Conservation (phyloP, 2,888 invertebrate species). For the Rhagophthalmus giganteus region DNA sequence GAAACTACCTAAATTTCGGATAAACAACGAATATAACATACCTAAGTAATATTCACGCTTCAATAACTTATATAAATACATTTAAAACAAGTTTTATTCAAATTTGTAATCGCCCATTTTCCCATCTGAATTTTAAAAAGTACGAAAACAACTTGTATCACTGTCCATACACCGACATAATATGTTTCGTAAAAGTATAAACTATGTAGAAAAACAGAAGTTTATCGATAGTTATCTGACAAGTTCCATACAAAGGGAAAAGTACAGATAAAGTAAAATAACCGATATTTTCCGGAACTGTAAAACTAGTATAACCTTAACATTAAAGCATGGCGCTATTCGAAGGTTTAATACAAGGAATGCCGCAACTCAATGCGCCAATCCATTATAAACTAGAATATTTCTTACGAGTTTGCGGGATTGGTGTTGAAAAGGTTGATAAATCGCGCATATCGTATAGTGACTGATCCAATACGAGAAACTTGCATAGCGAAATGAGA, state of each 20-base stretch:
- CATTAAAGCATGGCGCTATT: conserved; percentile 30
- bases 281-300: conserved; percentile 14
- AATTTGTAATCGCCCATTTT: too few relatives aligned
- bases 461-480: conserved; percentile 28
- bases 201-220: too few relatives aligned
- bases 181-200: too few relatives aligned
- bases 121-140: too few relatives aligned
- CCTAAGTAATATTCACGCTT: too few relatives aligned
- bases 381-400: conserved; percentile 34
- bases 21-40: too few relatives aligned
- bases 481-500: conserved; percentile 29
- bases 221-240: conserved; percentile 15
- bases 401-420: conserved; percentile 24
- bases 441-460: conserved; percentile 28
- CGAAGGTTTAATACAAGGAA: conserved; percentile 34
- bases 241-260: conserved; percentile 9
- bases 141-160: too few relatives aligned
- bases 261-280: conserved; percentile 9
- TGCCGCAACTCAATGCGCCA: conserved; percentile 22
- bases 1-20: too few relatives aligned
- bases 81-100: too few relatives aligned
- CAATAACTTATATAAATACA: too few relatives aligned
- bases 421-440: conserved; percentile 30
- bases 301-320: conserved; percentile 21
- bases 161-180: too few relatives aligned